Evolutionary conservation across 2,797 vertebrate species (phyloP).

Genomic region (Channa striata): DNA sequence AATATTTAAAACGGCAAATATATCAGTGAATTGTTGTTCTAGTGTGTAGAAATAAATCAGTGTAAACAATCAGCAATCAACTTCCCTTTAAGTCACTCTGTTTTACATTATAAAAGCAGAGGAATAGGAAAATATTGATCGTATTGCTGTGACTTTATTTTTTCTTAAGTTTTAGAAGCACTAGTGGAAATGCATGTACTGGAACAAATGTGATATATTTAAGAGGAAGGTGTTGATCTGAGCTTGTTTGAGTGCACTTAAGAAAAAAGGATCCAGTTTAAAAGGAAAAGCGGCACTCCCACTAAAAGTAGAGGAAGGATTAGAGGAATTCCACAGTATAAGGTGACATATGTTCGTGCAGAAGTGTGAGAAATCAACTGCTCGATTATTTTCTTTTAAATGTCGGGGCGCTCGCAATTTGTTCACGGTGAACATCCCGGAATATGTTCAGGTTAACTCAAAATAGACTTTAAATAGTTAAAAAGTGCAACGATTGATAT

Average conservation of each 20-base stretch:
- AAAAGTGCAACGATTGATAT: constrained; percentile 14
- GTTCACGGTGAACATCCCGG: not conserved
- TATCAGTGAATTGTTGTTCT: constrained; percentile 47
- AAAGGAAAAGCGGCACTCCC: constrained; percentile 75
- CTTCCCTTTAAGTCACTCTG: not conserved
- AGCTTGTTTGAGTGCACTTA: constrained; percentile 65
- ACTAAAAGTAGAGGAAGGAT: constrained; percentile 77
- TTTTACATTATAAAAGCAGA: not conserved
- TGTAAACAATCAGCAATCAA: constrained; percentile 15
- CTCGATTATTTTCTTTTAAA: constrained; percentile 66
- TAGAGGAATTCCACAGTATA: constrained; percentile 85
- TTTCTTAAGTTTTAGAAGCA: not conserved
- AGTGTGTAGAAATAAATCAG: constrained; percentile 40
- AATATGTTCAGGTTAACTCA: not conserved
- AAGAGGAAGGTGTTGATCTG: constrained; percentile 53
- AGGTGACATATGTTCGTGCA: constrained; percentile 85
- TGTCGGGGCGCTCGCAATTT: constrained; percentile 21
- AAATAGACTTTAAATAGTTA: constrained; percentile 1
- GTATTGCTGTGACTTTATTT: not conserved
- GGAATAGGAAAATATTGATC: not conserved
- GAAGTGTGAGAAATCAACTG: constrained; percentile 83
- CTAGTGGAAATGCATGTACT: not conserved
- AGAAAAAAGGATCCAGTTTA: constrained; percentile 74
- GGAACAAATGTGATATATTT: constrained; percentile 23
- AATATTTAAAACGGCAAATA: constrained; percentile 60